A percentile compares a stretch with the other conserved stretches of the same genome.
Evolutionary conservation across 2,888 invertebrate species (phyloP).

Genomic region (Geotrupes spiniger): DNA sequence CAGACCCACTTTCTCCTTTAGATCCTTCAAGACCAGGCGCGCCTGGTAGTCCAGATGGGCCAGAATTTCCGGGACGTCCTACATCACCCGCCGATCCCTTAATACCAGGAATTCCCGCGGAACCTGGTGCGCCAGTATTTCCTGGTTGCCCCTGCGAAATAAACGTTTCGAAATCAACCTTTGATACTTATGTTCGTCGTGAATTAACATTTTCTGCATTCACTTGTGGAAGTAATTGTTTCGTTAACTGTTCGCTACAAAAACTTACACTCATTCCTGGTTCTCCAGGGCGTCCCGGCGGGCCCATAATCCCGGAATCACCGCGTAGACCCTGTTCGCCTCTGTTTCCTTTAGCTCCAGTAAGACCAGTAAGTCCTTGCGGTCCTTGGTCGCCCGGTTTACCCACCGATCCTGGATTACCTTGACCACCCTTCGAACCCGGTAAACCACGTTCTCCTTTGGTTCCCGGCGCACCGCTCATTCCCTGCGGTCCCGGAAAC

Average conservation of each 20-base stretch:
- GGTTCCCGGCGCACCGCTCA: slow-evolving; percentile 55
- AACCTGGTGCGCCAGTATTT: slow-evolving; percentile 65
- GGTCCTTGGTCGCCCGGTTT: slow-evolving; percentile 65
- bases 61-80: slow-evolving; percentile 66
- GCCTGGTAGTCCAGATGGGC: slow-evolving; percentile 69
- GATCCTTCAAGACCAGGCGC: slow-evolving; percentile 68
- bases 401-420: slow-evolving; percentile 68
- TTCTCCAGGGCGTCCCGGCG: slow-evolving; percentile 75
- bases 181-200: not conserved
- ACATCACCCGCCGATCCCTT: slow-evolving; percentile 71
- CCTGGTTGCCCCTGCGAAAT: slow-evolving; percentile 73
- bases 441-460: slow-evolving; percentile 71
- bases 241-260: not conserved
- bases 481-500: slow-evolving; percentile 67
- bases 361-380: slow-evolving; percentile 60
- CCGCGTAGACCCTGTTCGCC: slow-evolving; percentile 77
- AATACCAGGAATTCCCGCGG: slow-evolving; percentile 66
- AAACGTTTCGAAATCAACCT: not conserved
- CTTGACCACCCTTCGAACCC: slow-evolving; percentile 59
- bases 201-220: no score
- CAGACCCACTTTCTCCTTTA: slow-evolving; percentile 72
- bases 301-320: slow-evolving; percentile 70
- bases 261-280: slow-evolving; percentile 64
- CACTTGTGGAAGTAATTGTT: no score
- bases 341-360: slow-evolving; percentile 71